Evolutionary conservation across 2,113 vertebrate genomes (phyloP).

Genomic region (Corythaixoides concolor): DNA sequence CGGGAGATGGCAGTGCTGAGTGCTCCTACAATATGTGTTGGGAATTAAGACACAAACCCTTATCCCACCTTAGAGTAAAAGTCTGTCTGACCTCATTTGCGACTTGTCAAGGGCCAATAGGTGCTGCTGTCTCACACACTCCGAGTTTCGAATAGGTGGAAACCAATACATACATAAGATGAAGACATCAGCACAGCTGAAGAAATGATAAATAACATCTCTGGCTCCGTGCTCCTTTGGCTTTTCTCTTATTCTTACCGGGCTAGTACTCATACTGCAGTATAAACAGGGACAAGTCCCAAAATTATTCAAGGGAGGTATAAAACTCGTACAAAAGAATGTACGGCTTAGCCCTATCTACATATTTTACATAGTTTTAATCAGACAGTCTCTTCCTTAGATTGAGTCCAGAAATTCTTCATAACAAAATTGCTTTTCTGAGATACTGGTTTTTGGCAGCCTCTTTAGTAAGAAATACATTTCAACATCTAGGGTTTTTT

Average conservation of each 20-base stretch:
- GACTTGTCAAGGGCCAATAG: not conserved
- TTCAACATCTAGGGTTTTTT: not conserved
- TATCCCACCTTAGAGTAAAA: fast-evolving
- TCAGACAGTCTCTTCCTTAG: not conserved
- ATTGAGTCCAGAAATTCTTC: not conserved
- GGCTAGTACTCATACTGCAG: not conserved
- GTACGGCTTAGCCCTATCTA: not conserved
- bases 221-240: not conserved
- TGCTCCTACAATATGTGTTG: not conserved
- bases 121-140: not conserved
- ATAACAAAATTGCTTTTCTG: not conserved
- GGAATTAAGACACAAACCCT: not conserved
- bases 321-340: not conserved
- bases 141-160: not conserved
- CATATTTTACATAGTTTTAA: not conserved
- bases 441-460: not conserved
- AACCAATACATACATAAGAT: not conserved
- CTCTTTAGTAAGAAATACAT: not conserved
- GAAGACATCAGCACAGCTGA: not conserved
- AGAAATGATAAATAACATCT: not conserved
- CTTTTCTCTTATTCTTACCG: not conserved
- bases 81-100: not conserved
- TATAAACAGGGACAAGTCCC: not conserved
- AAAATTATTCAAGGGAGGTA: not conserved
- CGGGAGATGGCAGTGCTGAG: not conserved